Base-by-base conservation (phyloP, 2,113 vertebrate genomes). In the Oceanodroma tethys region DNA sequence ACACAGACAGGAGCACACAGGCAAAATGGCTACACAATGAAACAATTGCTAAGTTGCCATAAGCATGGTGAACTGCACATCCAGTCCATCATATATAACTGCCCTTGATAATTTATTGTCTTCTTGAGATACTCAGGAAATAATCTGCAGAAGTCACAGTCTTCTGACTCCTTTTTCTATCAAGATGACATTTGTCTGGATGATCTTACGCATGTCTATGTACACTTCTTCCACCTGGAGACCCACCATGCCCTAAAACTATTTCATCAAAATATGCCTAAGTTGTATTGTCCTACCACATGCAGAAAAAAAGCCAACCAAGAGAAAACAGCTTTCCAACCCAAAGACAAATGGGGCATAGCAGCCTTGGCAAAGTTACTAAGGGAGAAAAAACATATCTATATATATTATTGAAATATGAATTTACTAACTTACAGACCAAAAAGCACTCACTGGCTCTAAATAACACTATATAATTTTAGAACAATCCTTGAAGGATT, bases 401-500 rank as follows among this genome's bases (percentile, higher is more conserved):
- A 60, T 91, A 76, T 45, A 32, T 90, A 90, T 80, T 93, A 96
- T 93, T 97, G 91, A 95, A 91, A 97, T 32, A 21, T 72, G 80
- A 81, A 96, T 80, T 83, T 93, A 94, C 50, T 93, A 81, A 92
- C 65, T 94, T 84, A 93, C 23, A 95, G 56, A 95, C 27, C 63
- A 86, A 95, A 97, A 89, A 81, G 52, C 85, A 97, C 70, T 96
- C 72, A 74, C n/a, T 89, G 84, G 34, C 47, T 92, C 76, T 93
- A 97, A 95, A 96, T 80, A 97, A 96, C 23, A 74, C 65, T 73
- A 93, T 63, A 56, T 58, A 90, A 88, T 96, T 97, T 97, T 93
- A 94, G 92, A 96, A 93, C 22, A 96, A 88, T 90, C 78, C 75
- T 88, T 90, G 56, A 96, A 97, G 92, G 71, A 97, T 96, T 96